phyloP scores from a whole-genome alignment of 2,113 vertebrate genomes.

The Rhagologus leucostigma region DNA sequence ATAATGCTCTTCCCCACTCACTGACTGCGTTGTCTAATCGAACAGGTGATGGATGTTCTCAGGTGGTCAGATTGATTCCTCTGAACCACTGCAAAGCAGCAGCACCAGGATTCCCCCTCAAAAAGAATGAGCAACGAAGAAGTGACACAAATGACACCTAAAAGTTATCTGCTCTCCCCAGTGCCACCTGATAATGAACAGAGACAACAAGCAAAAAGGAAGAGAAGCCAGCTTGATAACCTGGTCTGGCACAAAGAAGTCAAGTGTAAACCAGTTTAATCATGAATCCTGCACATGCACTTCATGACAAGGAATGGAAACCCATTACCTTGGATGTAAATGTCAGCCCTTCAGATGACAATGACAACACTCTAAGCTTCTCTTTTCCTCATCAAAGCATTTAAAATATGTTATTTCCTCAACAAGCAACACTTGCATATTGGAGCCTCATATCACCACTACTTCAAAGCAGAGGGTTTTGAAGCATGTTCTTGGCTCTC shows the following conservation, averaged over 20 bases:
- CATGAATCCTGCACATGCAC: background rate
- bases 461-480: slow-evolving; percentile 56
- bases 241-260: background rate
- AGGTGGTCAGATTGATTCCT: background rate
- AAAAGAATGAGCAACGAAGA: background rate
- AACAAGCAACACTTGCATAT: slow-evolving; percentile 2
- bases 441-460: slow-evolving; percentile 1
- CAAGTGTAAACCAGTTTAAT: background rate
- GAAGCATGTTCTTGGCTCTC: slow-evolving; percentile 52
- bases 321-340: background rate
- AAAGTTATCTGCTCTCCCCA: background rate
- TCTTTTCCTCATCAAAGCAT: slow-evolving; percentile 17
- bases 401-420: slow-evolving; percentile 49
- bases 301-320: background rate
- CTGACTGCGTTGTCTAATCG: background rate
- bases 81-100: background rate
- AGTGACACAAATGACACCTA: background rate
- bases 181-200: background rate
- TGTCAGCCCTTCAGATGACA: background rate
- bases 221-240: background rate
- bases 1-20: background rate
- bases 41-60: background rate
- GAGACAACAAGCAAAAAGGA: background rate
- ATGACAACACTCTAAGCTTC: background rate
- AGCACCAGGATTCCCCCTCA: background rate